phyloP scores from a whole-genome alignment of 2,888 invertebrate species.

The Eurytoma adleriae region DNA sequence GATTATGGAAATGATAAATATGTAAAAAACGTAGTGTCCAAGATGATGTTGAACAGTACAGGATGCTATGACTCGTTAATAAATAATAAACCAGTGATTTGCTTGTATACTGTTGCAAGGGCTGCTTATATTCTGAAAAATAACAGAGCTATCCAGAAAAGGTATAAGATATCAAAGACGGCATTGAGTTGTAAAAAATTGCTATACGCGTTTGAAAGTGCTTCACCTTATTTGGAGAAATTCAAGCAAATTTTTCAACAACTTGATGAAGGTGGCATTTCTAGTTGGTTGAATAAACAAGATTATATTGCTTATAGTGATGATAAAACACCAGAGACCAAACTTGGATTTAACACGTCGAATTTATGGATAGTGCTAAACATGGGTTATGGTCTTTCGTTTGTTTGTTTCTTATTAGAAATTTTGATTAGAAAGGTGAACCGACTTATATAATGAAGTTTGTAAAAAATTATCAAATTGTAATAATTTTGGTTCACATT shows the following conservation, averaged over 20 bases:
- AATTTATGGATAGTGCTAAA: background rate
- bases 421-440: too few relatives aligned
- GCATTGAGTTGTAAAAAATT: background rate
- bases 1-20: background rate
- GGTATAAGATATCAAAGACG: background rate
- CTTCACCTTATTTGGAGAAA: background rate
- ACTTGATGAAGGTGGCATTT: background rate
- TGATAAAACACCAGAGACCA: too few relatives aligned
- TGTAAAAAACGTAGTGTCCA: background rate
- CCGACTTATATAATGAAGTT: too few relatives aligned
- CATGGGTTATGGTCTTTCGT: too few relatives aligned
- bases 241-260: background rate
- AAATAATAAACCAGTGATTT: background rate
- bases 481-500: too few relatives aligned
- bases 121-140: background rate
- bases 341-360: background rate
- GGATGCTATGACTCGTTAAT: background rate
- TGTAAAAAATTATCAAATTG: too few relatives aligned
- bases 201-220: background rate
- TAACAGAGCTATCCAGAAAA: too few relatives aligned
- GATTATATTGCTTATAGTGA: background rate
- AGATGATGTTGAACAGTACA: background rate
- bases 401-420: too few relatives aligned
- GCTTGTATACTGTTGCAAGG: background rate
- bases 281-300: background rate